Conservation (phyloP, 2,113 vertebrate species). For the Asarcornis scutulata region DNA sequence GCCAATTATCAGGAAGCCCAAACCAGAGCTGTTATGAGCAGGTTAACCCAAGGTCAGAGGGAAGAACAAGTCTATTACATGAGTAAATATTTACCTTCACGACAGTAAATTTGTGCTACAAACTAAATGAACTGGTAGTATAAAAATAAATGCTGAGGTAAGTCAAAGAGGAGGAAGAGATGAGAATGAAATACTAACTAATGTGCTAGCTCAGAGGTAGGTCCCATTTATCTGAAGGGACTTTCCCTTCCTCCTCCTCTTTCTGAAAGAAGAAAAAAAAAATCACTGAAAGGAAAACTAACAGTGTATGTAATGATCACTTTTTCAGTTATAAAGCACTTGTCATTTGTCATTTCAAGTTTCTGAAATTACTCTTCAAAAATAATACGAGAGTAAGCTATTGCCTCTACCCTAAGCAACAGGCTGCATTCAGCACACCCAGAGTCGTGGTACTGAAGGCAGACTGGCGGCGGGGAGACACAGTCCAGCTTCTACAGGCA, state of each 20-base stretch:
- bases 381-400: not conserved
- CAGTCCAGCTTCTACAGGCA: not conserved
- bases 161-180: conserved; percentile 31
- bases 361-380: not conserved
- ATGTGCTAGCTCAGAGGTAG: not conserved
- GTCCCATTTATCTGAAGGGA: rapidly evolving
- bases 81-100: conserved; percentile 63
- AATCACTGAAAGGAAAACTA: not conserved
- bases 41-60: conserved; percentile 21
- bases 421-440: not conserved
- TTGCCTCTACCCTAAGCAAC: not conserved
- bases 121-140: not conserved
- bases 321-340: not conserved
- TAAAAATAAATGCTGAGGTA: conserved; percentile 45
- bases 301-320: not conserved
- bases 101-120: not conserved
- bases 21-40: not conserved
- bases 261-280: not conserved
- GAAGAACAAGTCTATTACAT: conserved; percentile 1
- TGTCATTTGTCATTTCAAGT: not conserved
- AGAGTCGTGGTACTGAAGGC: not conserved
- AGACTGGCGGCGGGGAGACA: not conserved
- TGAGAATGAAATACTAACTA: not conserved
- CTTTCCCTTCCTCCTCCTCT: not conserved
- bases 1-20: not conserved